phyloP scores from a whole-genome alignment of 2,888 invertebrate genomes.

The Hermodice carunculata region DNA sequence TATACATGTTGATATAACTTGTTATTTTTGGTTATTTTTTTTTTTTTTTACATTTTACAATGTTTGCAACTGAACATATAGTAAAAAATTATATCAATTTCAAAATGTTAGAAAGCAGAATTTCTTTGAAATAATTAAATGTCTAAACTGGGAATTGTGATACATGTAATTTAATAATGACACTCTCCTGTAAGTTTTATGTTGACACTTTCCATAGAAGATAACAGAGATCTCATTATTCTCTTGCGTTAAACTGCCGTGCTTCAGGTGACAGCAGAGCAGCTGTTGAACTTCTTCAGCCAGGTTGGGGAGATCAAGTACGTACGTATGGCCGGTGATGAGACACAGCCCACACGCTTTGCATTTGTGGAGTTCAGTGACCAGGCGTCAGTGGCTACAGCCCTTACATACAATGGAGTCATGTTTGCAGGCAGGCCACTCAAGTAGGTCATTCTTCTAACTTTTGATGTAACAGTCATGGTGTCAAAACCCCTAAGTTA shows the following conservation, averaged over 20 bases:
- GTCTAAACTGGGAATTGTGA: too few species aligned
- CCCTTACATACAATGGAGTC: conserved; percentile 83
- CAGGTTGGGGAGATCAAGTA: conserved; percentile 95
- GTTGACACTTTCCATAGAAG: background rate
- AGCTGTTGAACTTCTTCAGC: conserved; percentile 89
- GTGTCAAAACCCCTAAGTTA: too few species aligned
- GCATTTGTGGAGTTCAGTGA: conserved; percentile 95
- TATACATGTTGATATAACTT: too few species aligned
- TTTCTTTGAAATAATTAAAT: too few species aligned
- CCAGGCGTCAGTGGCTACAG: conserved; percentile 88
- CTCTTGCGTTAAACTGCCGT: conserved; percentile 60
- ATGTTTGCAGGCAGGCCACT: conserved; percentile 81
- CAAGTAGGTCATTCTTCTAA: conserved; percentile 58
- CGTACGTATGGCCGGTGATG: conserved; percentile 89
- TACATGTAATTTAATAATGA: too few species aligned
- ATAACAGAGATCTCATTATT: background rate
- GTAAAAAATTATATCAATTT: too few species aligned
- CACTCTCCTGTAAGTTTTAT: too few species aligned
- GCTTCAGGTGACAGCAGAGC: conserved; percentile 80
- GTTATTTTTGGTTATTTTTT: too few species aligned
- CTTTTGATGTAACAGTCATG: too few species aligned
- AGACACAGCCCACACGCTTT: conserved; percentile 76
- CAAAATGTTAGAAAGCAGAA: too few species aligned
- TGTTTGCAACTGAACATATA: too few species aligned
- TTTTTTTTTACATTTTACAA: too few species aligned